Base-by-base conservation (phyloP, 1,140 invertebrate species). In the Chymomyza costata region DNA sequence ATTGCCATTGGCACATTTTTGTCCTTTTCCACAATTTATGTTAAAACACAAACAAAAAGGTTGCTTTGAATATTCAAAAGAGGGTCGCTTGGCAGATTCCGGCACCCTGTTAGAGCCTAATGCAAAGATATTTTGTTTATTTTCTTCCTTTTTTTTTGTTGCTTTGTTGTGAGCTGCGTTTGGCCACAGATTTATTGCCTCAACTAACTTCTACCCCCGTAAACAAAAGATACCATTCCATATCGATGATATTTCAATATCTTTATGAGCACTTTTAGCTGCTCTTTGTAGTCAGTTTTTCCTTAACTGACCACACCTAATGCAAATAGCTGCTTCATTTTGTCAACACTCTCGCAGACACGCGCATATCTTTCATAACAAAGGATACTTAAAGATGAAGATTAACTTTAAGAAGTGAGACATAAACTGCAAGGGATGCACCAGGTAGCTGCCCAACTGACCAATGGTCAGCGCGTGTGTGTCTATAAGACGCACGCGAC, bases 161-260 rank as follows among this genome's bases (percentile, higher is more conserved):
- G 11, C 30, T 78, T 67, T 67, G 64, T 65, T 61, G 64, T 73
- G 59, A 56, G 52, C 60, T 70, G 48, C 48, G 47, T 64, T 67
- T 56, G 40, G 63, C 76, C 70, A 25, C 76, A 82, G 69, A 82
- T 81, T 66, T 81, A 82, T 82, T 82, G 69, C 59, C 50, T 53
- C 40, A 45, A 43, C 46, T 53, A 60, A 46, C 40, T 60, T 56
- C 57, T 64, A 63, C 58, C 66, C 73, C 43, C 13, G 34, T 49
- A 46, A 16, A 14, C 2, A 7, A 14, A 34, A 28, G 5, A 6
- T 31, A 5, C 10, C 6, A 18, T 25, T 31, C 14, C 43, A 43
- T 43, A 50, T 61, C 37, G 48, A 55, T 52, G 51, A 81, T 66
- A 66, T 70, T 70, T 82, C 59, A 81, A 81, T 81, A 80, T 55